A percentile compares a stretch with the other conserved stretches of the same genome.
These are phyloP conservation scores for Campylorhamphus procurvoides DNA, from an alignment of 2,113 vertebrate genomes.

Conservation along the genomic window DNA sequence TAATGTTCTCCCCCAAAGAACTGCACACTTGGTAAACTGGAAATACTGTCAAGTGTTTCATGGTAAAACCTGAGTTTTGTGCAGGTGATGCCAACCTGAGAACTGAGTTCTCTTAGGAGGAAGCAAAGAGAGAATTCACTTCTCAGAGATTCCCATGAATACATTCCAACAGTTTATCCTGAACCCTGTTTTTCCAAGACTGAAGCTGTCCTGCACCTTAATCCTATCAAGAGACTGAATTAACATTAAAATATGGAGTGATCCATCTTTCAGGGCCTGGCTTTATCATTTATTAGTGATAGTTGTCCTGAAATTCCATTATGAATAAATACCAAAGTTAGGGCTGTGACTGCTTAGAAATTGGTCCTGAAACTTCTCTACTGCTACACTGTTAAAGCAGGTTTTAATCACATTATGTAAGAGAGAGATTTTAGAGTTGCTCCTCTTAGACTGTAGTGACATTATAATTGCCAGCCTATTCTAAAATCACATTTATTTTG, in stretches of 20 bases:
- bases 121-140: not conserved
- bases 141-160: not conserved
- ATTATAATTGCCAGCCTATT: not conserved
- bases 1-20: not conserved
- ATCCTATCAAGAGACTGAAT: not conserved
- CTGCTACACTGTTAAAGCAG: not conserved
- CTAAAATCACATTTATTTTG: not conserved
- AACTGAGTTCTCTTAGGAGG: not conserved
- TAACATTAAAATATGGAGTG: not conserved
- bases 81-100: not conserved
- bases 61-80: not conserved
- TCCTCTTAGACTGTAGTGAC: not conserved
- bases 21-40: accelerated
- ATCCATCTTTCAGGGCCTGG: not conserved
- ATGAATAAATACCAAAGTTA: not conserved
- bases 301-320: not conserved
- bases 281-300: not conserved
- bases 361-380: not conserved
- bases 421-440: too few species aligned
- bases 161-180: not conserved
- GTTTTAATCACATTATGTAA: accelerated
- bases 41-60: not conserved
- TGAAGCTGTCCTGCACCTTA: not conserved
- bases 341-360: not conserved
- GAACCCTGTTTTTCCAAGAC: not conserved